These are phyloP conservation scores for Strongylocentrotus purpuratus DNA, from an alignment of 35 echinoderm and acorn worm species.

Conservation along the genomic window DNA sequence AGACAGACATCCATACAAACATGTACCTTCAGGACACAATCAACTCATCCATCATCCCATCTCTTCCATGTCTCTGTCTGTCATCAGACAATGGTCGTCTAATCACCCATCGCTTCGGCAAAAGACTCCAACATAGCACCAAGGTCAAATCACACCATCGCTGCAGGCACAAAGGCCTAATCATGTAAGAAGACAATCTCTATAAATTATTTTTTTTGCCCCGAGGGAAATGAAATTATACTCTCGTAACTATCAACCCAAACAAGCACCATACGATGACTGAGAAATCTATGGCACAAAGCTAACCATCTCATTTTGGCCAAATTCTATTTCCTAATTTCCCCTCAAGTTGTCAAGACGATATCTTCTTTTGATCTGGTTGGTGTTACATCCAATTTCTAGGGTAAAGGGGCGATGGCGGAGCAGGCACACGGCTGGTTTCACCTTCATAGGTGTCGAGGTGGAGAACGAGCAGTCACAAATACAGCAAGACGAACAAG, in stretches of 20 bases:
- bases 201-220: not conserved
- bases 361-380: not conserved
- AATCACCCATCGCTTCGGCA: not conserved
- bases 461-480: not conserved
- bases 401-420: not conserved
- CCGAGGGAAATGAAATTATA: not conserved
- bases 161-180: not conserved
- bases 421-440: not conserved
- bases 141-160: not conserved
- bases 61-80: not conserved
- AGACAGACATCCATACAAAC: not conserved
- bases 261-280: not conserved
- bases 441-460: not conserved
- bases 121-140: not conserved
- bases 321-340: slow-evolving; percentile 5
- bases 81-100: slow-evolving; percentile 9
- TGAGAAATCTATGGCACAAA: not conserved
- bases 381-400: not conserved
- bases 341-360: not conserved
- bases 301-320: slow-evolving; percentile 1
- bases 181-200: not conserved
- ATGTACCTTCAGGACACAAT: not conserved
- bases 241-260: not conserved
- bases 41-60: not conserved
- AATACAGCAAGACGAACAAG: not conserved